Conservation (phyloP, 2,888 invertebrate genomes). For the Limnephilus marmoratus region DNA sequence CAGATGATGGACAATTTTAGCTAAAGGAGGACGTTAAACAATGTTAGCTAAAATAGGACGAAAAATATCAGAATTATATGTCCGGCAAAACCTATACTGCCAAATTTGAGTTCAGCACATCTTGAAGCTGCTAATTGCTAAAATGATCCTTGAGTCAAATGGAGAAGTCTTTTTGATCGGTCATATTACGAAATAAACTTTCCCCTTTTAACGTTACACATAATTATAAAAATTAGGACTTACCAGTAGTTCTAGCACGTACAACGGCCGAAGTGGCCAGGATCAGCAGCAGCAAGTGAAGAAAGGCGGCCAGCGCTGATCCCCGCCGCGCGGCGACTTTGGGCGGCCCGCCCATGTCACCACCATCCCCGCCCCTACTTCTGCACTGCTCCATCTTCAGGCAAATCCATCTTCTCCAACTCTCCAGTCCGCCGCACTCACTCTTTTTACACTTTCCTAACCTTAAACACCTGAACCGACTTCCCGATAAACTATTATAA, state of each 20-base stretch:
- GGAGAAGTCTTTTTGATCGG: neutral
- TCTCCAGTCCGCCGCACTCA: slow-evolving; percentile 26
- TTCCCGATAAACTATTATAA: slow-evolving; percentile 18
- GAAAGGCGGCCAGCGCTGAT: slow-evolving; percentile 26
- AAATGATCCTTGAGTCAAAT: neutral
- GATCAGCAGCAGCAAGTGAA: slow-evolving; percentile 40
- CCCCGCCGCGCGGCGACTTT: slow-evolving; percentile 16
- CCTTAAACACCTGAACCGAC: slow-evolving; percentile 34
- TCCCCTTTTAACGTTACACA: neutral
- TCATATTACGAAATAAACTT: neutral
- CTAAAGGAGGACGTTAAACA: no score
- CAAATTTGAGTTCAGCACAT: neutral
- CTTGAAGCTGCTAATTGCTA: neutral
- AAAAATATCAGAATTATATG: no score
- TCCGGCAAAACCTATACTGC: neutral
- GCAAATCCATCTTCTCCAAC: slow-evolving; percentile 48
- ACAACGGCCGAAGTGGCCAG: slow-evolving; percentile 27
- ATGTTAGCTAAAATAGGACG: no score
- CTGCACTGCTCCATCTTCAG: slow-evolving; percentile 33
- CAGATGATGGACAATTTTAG: no score
- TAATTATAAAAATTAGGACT: neutral
- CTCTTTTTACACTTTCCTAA: slow-evolving; percentile 31
- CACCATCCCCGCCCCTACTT: slow-evolving; percentile 1
- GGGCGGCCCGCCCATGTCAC: slow-evolving; percentile 28
- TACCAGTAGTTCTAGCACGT: slow-evolving; percentile 44